Evolutionary conservation across 2,888 invertebrate genomes (phyloP), one percentile per base, ranked within the genome.

Genomic region (Spodoptera picta): DNA sequence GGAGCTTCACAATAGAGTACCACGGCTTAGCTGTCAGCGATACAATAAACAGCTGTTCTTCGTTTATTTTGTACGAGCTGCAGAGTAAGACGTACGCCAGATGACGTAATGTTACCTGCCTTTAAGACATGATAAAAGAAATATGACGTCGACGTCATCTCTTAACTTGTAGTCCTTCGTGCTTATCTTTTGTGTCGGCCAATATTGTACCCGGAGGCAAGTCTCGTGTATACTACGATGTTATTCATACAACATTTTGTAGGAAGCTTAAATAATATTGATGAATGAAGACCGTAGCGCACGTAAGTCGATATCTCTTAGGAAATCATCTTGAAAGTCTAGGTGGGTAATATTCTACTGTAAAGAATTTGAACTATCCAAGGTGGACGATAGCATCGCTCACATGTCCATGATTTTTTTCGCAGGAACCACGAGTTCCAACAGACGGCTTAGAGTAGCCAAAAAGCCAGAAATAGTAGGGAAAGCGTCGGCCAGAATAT

Each of bases 1-100:
- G 83, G 76, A 86, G 85, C 87, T 80, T 75, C 73, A 94, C 92
- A 93, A 93, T 91, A 77, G 90, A 79, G 87, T 83, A 87, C 87
- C 85, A 85, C 83, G 86, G 90, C 91, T 92, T 91, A 89, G 87
- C 90, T 89, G 92, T 90, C 92, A 90, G 87, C 86, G 85, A 89
- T 93, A 92, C 91, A 93, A 93, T 92, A 91, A 91, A 89, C 90
- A 91, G 89, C 89, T 88, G 87, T 83, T 86, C 84, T 83, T 79
- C 83, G 87, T 88, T 88, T 89, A 90, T 89, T 90, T 88, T 89
- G 84, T 84, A 75, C 81, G 64, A 85, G 83, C 83, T 81, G 80
- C 81, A 80, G 80, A 87, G 81, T 87, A 89, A 90, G 88, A 89
- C 81, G 87, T 85, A 83, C 85, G 82, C 77, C 77, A 84, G 87